Conservation (phyloP, 2,888 invertebrate species). For the Ichneumon xanthorius region DNA sequence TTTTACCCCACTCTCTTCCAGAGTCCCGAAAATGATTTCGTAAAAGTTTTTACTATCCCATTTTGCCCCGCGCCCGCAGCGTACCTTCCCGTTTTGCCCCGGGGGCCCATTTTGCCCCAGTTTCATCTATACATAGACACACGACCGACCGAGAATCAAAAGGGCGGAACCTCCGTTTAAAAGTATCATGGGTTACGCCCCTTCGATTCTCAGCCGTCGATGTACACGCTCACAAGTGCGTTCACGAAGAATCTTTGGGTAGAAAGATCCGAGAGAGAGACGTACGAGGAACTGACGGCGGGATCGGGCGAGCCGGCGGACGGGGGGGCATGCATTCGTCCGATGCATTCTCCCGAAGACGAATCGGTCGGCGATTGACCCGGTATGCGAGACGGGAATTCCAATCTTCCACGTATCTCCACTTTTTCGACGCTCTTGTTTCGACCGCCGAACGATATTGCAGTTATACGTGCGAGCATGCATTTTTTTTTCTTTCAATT, state of each 20-base stretch:
- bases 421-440: constrained; percentile 41
- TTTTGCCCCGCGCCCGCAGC: too few species aligned
- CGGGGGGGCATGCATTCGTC: constrained; percentile 53
- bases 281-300: constrained; percentile 48
- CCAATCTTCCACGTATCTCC: constrained; percentile 59
- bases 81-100: too few species aligned
- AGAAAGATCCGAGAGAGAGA: constrained; percentile 11
- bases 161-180: not conserved
- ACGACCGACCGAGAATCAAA: not conserved
- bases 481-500: constrained; percentile 22
- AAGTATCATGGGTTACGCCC: not conserved
- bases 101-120: too few species aligned
- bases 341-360: constrained; percentile 64
- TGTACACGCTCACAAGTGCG: not conserved
- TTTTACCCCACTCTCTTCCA: too few species aligned
- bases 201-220: not conserved
- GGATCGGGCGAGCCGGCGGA: constrained; percentile 33
- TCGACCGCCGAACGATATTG: constrained; percentile 15
- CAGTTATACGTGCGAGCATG: constrained; percentile 34
- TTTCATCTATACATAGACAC: too few species aligned
- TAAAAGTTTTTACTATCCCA: too few species aligned
- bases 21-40: too few species aligned
- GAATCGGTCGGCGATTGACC: constrained; percentile 76
- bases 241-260: constrained; percentile 8
- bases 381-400: constrained; percentile 79